Conservation (phyloP, 2,113 vertebrate genomes). For the Cyphomyrus discorhynchus region DNA sequence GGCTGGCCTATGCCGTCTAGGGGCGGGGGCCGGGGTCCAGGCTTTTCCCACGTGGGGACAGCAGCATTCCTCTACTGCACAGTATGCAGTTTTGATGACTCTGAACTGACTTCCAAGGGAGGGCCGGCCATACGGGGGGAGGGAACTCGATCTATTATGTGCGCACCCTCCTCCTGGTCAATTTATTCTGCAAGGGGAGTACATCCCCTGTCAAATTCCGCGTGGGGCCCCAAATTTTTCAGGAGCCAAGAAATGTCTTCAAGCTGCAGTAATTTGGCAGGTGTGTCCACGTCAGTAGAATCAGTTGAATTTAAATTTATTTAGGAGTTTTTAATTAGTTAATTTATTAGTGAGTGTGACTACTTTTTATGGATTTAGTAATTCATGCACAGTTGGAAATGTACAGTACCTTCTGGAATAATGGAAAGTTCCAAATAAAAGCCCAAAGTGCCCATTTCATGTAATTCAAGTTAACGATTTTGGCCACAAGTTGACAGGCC, state of each 20-base stretch:
- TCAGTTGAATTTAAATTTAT: neutral
- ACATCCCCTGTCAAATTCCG: neutral
- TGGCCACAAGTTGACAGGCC: neutral
- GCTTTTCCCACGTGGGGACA: neutral
- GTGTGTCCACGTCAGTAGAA: neutral
- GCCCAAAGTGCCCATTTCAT: neutral
- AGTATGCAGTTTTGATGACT: neutral
- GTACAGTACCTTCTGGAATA: neutral
- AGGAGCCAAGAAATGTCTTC: neutral
- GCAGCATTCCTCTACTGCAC: neutral
- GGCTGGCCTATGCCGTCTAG: too few species aligned
- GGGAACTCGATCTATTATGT: neutral
- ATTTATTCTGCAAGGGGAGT: neutral
- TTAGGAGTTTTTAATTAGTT: neutral
- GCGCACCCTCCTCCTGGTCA: neutral
- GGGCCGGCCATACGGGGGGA: neutral
- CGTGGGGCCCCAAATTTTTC: neutral
- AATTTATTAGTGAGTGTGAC: neutral
- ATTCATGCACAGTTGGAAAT: neutral
- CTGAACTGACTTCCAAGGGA: neutral
- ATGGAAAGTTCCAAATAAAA: neutral
- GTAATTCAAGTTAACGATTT: neutral
- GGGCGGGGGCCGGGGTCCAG: too few species aligned
- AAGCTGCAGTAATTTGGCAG: neutral
- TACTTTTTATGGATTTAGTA: neutral